Evolutionary conservation across 92 coral and sea anemone species (phyloP), one percentile per base, ranked within the genome.

Genomic region (Porites evermanni): DNA sequence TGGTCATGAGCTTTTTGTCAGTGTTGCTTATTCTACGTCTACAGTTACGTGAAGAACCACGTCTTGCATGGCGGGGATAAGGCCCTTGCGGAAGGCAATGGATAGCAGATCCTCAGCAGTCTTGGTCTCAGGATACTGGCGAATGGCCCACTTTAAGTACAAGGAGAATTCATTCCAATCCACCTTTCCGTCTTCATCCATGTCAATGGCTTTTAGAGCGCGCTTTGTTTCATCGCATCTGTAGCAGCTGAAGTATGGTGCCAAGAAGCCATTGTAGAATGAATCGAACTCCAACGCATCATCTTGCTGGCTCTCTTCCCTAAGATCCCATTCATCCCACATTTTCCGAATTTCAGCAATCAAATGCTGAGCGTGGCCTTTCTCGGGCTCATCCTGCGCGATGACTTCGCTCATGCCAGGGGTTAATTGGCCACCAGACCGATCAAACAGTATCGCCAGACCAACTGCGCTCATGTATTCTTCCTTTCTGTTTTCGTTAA

Each of bases 381-480:
- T 14, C 65, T 70, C 70, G 19, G 78, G 76, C 14, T 86, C 51
- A 17, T 47, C 85, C 64, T 64, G 67, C 19, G 91, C 91, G 38
- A 94, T 75, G 29, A 75, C 91, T 0, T 89, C 88, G 53, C 79
- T 72, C 95, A 92, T 89, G 65, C 51, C 17, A 20, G 9, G 93
- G 2, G 95, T 92, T 11, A 91, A 79, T 51, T 93, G 58, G 17
- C 96, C 96, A 65, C 96, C 96, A n/a, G 96, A 83, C 20, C 96
- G 96, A 61, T 93, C 94, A 74, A 91, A 93, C 73, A 93, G 54
- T 11, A 90, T 12, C 9, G 95, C 93, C 2, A 38, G 47, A 38
- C 47, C 47, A 38, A 38, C 47, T 38, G 47, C 47, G 0, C 47
- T 38, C 47, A 38, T 93, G 90, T 90, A 93, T 50, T 93, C 95